Evolutionary conservation across 2,797 vertebrate species (phyloP), one percentile per base, ranked within the genome.

Genomic region (Acanthopagrus latus): DNA sequence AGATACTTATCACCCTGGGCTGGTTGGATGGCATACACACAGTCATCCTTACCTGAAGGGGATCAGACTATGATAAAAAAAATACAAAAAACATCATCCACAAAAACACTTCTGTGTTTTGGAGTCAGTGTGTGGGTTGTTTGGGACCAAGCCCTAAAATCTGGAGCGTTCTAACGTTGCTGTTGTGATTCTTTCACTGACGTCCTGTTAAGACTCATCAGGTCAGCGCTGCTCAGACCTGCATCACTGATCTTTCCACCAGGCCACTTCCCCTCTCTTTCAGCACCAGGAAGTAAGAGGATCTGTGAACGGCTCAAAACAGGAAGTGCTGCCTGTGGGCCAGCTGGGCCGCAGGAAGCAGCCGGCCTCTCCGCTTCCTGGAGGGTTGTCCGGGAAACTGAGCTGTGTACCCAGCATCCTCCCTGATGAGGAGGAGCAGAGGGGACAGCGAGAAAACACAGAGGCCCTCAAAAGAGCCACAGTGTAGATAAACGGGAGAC

Each of bases 281-380:
- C 77, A 84, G 76, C 69, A 74, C 84, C 76, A 85, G 94, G 93
- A 94, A 92, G 88, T 76, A 64, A 82, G 77, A 82, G 8, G 71
- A 90, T 71, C 82, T 58, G 83, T 33, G 73, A 78, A 47, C 1
- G 5, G 69, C 75, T 57, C 75, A 90, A 91, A 95, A 96, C 94
- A 95, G 95, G 95, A 96, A 92, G 89, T 70, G 16, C 78, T 62
- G 87, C 76, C 86, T 64, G 68, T 55, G 50, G 56, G 63, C 62
- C 87, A 33, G 55, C 88, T 76, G 91, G 83, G 76, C 65, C 63
- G 56, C 71, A 91, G 95, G 94, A 95, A 95, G 90, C 92, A 94
- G 91, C 81, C 54, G 79, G 79, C 58, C 59, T 62, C 66, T 78
- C 55, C 57, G 44, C 85, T 93, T 96, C 95, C 95, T 87, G 78